phyloP scores from a whole-genome alignment of 2,888 invertebrate species.

The Entomobrya proxima region DNA sequence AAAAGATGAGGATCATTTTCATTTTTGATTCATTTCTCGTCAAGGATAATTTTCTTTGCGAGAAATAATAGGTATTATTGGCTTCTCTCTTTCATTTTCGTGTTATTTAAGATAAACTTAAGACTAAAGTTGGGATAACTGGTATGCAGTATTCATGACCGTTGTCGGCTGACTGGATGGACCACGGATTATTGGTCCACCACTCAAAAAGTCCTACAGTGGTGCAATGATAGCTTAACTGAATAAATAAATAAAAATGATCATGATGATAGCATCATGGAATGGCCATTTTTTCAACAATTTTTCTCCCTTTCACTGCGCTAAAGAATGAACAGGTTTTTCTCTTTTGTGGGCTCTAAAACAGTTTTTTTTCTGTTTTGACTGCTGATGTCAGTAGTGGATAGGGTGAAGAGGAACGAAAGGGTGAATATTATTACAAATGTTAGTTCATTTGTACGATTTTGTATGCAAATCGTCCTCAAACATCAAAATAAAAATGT shows the following conservation, averaged over 20 bases:
- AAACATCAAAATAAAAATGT: not conserved
- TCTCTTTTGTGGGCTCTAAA: not conserved
- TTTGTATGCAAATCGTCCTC: constrained; percentile 38
- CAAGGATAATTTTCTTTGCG: not conserved
- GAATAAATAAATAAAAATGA: constrained; percentile 28
- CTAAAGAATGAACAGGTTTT: constrained; percentile 46
- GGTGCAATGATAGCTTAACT: constrained; percentile 38
- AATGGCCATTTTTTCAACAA: not conserved
- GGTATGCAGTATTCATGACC: not conserved
- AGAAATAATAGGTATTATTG: constrained; percentile 35
- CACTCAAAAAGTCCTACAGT: not conserved
- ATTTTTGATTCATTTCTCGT: constrained; percentile 31
- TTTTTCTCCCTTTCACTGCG: constrained; percentile 17
- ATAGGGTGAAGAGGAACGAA: too few relatives aligned
- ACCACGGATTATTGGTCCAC: not conserved
- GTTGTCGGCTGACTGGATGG: constrained; percentile 2
- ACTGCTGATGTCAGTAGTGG: not conserved
- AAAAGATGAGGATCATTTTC: constrained; percentile 2
- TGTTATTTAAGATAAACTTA: not conserved
- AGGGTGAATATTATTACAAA: constrained; percentile 5
- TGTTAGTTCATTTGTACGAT: constrained; percentile 39
- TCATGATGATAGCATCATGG: not conserved
- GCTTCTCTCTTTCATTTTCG: not conserved
- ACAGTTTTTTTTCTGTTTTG: constrained; percentile 20
- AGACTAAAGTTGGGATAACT: not conserved